Evolutionary conservation across 2,113 vertebrate species (phyloP).

Genomic region (Morphnarchus princeps): DNA sequence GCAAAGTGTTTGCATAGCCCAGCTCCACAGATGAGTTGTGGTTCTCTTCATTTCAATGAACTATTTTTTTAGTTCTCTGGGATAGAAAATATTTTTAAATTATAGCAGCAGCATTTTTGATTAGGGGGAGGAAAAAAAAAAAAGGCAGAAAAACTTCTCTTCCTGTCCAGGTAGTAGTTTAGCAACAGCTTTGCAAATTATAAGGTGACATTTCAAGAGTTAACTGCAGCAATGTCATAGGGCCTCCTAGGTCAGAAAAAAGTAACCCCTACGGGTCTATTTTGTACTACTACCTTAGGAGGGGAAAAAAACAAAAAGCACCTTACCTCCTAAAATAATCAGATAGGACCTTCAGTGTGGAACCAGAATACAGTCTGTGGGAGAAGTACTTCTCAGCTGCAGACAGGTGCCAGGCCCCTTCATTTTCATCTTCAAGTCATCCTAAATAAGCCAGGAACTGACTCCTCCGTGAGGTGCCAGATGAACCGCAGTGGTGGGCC

Average conservation of each 20-base stretch:
- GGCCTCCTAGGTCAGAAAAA: background rate
- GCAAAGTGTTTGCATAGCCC: background rate
- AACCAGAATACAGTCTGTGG: background rate
- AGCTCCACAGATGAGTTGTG: background rate
- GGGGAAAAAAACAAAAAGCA: background rate
- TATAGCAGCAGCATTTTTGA: background rate
- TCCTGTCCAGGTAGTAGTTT: background rate
- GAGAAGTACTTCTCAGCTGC: background rate
- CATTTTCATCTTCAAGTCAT: background rate
- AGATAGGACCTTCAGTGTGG: background rate
- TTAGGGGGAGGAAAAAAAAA: too few relatives aligned
- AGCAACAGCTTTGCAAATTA: background rate
- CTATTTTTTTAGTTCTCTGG: background rate
- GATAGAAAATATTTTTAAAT: background rate
- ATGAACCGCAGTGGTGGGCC: rapidly evolving
- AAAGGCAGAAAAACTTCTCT: background rate
- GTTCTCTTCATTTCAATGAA: background rate
- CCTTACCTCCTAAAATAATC: background rate
- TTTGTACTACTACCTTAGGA: background rate
- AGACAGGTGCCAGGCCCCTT: background rate
- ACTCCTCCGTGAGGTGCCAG: background rate
- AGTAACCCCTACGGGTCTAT: background rate
- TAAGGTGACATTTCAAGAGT: background rate
- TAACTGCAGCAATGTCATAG: background rate
- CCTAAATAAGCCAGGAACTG: rapidly evolving